Conservation (phyloP, 2,888 invertebrate species). For the Hypolimnas misippus region DNA sequence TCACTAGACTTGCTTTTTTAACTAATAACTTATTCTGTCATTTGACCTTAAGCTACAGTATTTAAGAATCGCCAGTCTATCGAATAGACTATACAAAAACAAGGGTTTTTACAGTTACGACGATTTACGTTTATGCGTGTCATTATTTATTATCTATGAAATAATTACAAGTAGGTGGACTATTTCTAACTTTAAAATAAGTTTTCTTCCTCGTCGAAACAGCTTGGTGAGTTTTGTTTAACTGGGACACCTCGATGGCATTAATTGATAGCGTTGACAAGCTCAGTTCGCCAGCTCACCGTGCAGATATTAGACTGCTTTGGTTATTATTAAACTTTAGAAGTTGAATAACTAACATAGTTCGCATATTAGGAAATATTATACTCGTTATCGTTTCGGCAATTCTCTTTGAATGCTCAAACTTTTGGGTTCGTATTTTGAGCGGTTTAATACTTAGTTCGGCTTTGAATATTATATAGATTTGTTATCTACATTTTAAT, state of each 20-base stretch:
- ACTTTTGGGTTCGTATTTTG: background rate
- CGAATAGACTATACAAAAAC: too few relatives aligned
- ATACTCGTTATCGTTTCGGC: background rate
- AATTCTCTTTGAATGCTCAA: slow-evolving; percentile 1
- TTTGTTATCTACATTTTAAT: background rate
- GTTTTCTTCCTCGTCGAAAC: slow-evolving; percentile 51
- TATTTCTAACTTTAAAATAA: slow-evolving; percentile 32
- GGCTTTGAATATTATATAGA: background rate
- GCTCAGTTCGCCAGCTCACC: slow-evolving; percentile 42
- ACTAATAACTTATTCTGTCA: too few relatives aligned
- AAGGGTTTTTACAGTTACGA: too few relatives aligned
- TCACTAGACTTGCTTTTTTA: too few relatives aligned
- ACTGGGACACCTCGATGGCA: slow-evolving; percentile 71
- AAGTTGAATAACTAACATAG: slow-evolving; percentile 8
- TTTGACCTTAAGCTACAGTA: too few relatives aligned
- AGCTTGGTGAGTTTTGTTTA: slow-evolving; percentile 66
- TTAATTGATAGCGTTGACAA: slow-evolving; percentile 75
- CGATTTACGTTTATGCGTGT: too few relatives aligned
- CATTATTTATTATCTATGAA: too few relatives aligned
- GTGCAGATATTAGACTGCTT: slow-evolving; percentile 27
- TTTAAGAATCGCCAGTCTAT: too few relatives aligned
- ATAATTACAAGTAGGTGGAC: background rate
- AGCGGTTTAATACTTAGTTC: background rate
- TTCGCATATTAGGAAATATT: slow-evolving; percentile 3
- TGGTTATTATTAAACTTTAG: slow-evolving; percentile 21